Evolutionary conservation across 1,140 invertebrate species (phyloP).

Genomic region (Polypedilum pembai): DNA sequence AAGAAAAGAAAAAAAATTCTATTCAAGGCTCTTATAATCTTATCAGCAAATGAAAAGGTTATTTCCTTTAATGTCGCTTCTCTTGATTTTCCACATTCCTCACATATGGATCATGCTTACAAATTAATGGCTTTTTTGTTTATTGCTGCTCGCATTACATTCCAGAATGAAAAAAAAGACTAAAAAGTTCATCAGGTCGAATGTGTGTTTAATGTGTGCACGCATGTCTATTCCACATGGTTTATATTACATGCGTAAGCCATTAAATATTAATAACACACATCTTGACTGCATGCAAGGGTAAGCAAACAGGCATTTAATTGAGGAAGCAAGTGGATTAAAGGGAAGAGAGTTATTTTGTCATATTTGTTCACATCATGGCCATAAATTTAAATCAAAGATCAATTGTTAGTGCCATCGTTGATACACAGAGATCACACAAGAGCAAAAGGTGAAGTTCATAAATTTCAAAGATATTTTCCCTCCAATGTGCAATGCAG

Average conservation of each 20-base stretch:
- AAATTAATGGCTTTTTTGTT: conserved; percentile 15
- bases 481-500: too few species aligned
- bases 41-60: too few species aligned
- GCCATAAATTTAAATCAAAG: conserved; percentile 5
- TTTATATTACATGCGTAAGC: conserved; percentile 13
- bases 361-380: background rate
- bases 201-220: background rate
- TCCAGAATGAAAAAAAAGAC: background rate
- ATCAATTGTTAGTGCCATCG: background rate
- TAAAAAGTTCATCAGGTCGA: background rate
- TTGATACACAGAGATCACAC: background rate
- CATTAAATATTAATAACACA: conserved; percentile 19
- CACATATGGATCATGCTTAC: too few species aligned
- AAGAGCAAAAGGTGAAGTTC: background rate
- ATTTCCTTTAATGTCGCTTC: too few species aligned
- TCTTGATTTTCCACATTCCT: too few species aligned
- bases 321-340: conserved; percentile 14
- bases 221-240: background rate
- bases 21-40: too few species aligned
- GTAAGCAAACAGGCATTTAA: conserved; percentile 11
- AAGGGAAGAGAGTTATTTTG: conserved; percentile 17
- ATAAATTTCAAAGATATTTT: background rate
- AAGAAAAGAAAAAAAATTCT: too few species aligned
- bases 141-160: conserved; percentile 3
- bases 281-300: background rate